Conservation (phyloP, 2,113 vertebrate species). For the Lota lota region DNA sequence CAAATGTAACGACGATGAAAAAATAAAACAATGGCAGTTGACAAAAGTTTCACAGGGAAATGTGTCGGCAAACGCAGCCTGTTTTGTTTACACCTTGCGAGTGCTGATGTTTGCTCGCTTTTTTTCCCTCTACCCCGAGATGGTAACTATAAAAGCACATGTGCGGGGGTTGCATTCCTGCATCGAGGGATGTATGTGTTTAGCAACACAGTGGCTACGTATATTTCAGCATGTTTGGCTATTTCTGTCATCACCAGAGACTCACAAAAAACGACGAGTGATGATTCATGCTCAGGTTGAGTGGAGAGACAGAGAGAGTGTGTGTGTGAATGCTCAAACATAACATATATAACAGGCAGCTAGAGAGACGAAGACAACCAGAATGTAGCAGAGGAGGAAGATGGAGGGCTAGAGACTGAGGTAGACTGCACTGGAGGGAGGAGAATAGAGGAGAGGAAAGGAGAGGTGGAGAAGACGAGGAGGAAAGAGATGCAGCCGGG, state of each 20-base stretch:
- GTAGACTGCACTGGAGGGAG: slow-evolving; percentile 5
- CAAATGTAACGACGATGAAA: neutral
- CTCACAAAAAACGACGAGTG: slow-evolving; percentile 25
- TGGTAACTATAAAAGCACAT: no score
- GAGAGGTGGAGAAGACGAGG: slow-evolving; percentile 7
- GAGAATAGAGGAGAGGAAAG: slow-evolving; percentile 8
- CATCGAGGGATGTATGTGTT: slow-evolving; percentile 6
- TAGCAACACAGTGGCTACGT: slow-evolving; percentile 21
- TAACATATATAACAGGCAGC: no score
- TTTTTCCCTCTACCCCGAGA: no score
- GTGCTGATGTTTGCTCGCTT: no score
- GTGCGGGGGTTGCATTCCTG: no score
- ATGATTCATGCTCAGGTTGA: slow-evolving; percentile 29
- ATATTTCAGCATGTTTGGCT: slow-evolving; percentile 49
- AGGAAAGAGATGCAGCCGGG: slow-evolving; percentile 8
- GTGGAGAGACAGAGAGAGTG: no score
- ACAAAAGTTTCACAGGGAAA: no score
- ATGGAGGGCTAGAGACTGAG: neutral
- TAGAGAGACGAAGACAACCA: no score
- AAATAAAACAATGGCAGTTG: neutral
- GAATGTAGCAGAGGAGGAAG: no score
- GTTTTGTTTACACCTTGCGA: no score
- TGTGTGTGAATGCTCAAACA: no score
- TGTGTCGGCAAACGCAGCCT: no score
- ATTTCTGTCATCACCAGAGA: slow-evolving; percentile 17